phyloP scores from a whole-genome alignment of 2,113 vertebrate species.

The Scytalopus superciliaris region DNA sequence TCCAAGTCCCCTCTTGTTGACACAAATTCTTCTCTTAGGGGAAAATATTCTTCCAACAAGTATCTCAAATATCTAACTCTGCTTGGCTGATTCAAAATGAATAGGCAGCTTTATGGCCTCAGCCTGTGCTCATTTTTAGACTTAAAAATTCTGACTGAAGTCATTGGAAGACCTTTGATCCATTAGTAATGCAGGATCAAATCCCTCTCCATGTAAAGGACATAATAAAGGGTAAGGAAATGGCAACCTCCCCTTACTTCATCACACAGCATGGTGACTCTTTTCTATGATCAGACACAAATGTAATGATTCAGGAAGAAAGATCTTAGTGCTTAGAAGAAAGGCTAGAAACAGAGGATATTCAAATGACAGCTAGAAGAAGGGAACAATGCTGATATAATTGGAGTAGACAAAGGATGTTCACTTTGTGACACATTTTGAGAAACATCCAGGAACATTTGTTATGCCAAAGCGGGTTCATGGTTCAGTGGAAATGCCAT shows the following conservation, averaged over 20 bases:
- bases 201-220: not conserved
- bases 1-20: not conserved
- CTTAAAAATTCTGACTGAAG: not conserved
- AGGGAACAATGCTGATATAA: conserved; percentile 59
- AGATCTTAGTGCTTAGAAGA: conserved; percentile 21
- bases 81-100: not conserved
- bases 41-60: not conserved
- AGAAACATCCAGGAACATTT: conserved; percentile 66
- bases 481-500: conserved; percentile 68
- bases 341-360: conserved; percentile 42
- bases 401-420: conserved; percentile 57
- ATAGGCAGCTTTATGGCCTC: not conserved
- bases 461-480: conserved; percentile 56
- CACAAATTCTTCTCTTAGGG: not conserved
- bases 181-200: not conserved
- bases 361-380: conserved; percentile 63
- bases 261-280: conserved; percentile 12
- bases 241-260: not conserved
- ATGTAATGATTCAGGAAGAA: conserved; percentile 44
- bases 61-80: not conserved
- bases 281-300: conserved; percentile 46
- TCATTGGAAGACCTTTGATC: conserved; percentile 4
- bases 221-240: not conserved
- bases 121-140: not conserved
- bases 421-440: conserved; percentile 67